These are phyloP conservation scores for Artemia franciscana DNA, from an alignment of 1,140 invertebrate species.

Conservation along the genomic window DNA sequence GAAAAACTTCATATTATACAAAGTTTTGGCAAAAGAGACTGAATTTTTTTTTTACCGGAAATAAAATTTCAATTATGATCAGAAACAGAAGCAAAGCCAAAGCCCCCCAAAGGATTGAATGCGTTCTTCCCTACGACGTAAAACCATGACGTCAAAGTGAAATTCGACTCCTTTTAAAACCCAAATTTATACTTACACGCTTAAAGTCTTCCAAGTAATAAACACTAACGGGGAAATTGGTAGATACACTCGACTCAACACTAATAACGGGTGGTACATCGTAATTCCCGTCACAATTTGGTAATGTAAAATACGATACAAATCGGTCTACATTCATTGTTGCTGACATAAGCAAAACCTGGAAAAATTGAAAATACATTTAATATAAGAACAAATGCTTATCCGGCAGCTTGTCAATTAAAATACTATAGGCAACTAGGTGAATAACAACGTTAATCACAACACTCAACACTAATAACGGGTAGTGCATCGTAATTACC, in stretches of 20 bases:
- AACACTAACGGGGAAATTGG: constrained; percentile 28
- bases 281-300: constrained; percentile 20
- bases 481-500: constrained; percentile 24
- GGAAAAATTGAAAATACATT: constrained; percentile 13
- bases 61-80: too few relatives aligned
- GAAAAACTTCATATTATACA: too few relatives aligned
- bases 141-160: too few relatives aligned
- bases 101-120: too few relatives aligned
- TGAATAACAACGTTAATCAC: constrained; percentile 11
- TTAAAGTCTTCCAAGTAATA: constrained; percentile 47
- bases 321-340: constrained; percentile 27
- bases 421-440: too few relatives aligned
- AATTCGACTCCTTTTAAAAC: too few relatives aligned
- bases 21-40: too few relatives aligned
- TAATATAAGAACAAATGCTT: constrained; percentile 1
- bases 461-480: constrained; percentile 26
- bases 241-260: constrained; percentile 22
- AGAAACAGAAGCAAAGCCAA: too few relatives aligned
- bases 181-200: too few relatives aligned
- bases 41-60: too few relatives aligned
- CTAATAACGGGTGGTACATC: constrained; percentile 29
- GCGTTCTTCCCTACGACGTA: too few relatives aligned
- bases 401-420: too few relatives aligned
- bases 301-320: constrained; percentile 29
- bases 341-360: constrained; percentile 34